phyloP scores from a whole-genome alignment of 2,888 invertebrate species.

The Erebia ligea region DNA sequence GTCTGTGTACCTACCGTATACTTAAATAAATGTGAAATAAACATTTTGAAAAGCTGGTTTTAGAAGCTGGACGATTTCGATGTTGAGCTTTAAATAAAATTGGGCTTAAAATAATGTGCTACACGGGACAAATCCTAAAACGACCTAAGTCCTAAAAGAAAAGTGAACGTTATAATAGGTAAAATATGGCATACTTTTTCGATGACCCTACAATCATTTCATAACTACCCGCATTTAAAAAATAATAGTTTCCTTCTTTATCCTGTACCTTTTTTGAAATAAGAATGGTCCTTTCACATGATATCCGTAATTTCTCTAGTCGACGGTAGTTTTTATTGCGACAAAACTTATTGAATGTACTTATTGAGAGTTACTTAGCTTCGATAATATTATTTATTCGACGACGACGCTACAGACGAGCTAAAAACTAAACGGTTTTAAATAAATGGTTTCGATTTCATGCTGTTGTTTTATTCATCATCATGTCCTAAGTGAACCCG shows the following conservation, averaged over 20 bases:
- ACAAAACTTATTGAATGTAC: constrained; percentile 53
- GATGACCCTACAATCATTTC: background rate
- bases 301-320: constrained; percentile 51
- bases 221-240: background rate
- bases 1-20: too few species aligned
- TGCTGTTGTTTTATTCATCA: constrained; percentile 46
- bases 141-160: too few species aligned
- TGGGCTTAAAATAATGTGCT: too few species aligned
- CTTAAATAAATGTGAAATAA: too few species aligned
- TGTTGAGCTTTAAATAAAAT: too few species aligned
- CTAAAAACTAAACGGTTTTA: constrained; percentile 50
- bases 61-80: too few species aligned
- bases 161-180: background rate
- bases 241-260: background rate
- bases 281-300: constrained; percentile 46
- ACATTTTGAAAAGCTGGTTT: too few species aligned
- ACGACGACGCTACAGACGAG: constrained; percentile 43
- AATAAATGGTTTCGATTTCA: constrained; percentile 73
- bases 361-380: constrained; percentile 59
- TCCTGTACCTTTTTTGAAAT: constrained; percentile 12
- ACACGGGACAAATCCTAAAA: too few species aligned
- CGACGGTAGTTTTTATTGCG: constrained; percentile 62
- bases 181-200: constrained; percentile 3
- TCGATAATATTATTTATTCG: constrained; percentile 59
- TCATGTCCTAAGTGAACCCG: background rate